Evolutionary conservation across 2,113 vertebrate genomes (phyloP), one percentile per base, ranked within the genome.

Genomic region (Thunnus maccoyii): DNA sequence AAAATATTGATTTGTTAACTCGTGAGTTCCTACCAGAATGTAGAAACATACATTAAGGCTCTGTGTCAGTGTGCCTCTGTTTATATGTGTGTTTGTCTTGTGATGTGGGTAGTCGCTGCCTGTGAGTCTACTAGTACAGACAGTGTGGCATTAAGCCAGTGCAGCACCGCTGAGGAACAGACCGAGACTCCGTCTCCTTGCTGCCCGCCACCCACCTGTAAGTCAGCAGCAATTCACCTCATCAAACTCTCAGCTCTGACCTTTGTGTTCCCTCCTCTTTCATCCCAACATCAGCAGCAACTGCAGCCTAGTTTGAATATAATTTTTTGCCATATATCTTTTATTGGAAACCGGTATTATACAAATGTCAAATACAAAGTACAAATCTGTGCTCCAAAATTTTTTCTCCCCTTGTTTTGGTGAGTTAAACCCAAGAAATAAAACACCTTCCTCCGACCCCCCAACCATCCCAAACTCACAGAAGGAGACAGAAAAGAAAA

Each of bases 121-220:
- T 77, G 79, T 67, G 86, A 75, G 66, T 74, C 90, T 63, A 72
- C 88, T 84, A 91, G 83, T 84, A 72, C 75, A 86, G 93, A 94
- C 88, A 92, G 89, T 76, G 84, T 90, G 32, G 84, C 90, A 83
- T 81, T 89, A 25, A 94, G 77, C 76, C 88, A 92, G 84, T 86
- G 90, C 93, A 93, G 89, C 85, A 83, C 80, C 18, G 75, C 22
- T 46, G 92, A 92, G 78, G 91, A 95, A 36, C 89, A 85, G 75
- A 65, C 58, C 20, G 81, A 82, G 71, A 62, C 70, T 22, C 70
- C 63, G 14, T 65, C 89, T 75, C 82, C 88, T 76, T 87, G 25
- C n/a, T 84, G 86, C 70, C 79, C 82, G 27, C 69, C 85, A 9
- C 64, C 87, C 66, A 52, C 83, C 83, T 91, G 95, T 94, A 94